phyloP scores from a whole-genome alignment of 1,140 invertebrate genomes.

The Sesamia nonagrioides region DNA sequence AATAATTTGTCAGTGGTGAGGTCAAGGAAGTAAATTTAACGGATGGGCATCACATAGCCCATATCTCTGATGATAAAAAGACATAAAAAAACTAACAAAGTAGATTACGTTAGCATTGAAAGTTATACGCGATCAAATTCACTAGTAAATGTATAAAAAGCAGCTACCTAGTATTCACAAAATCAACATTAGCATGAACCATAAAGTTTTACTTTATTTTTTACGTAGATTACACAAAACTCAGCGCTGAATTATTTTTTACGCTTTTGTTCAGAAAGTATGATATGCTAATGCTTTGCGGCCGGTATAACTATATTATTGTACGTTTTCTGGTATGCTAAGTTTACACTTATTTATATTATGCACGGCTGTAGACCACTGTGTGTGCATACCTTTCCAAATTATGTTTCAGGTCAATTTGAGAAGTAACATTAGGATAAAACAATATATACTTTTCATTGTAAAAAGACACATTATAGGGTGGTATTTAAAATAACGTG shows the following conservation, averaged over 20 bases:
- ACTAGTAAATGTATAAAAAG: not conserved
- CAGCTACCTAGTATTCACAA: not conserved
- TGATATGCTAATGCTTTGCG: not conserved
- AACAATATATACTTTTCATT: no score
- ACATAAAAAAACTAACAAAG: no score
- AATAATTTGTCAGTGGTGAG: no score
- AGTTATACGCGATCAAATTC: no score
- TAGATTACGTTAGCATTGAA: no score
- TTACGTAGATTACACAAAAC: not conserved
- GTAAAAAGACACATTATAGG: no score
- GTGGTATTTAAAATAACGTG: no score
- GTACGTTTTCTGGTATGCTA: not conserved
- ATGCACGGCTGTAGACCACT: not conserved
- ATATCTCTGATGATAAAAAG: no score
- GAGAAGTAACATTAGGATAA: no score
- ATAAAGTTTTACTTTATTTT: not conserved
- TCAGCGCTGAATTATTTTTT: not conserved
- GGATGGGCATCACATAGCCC: no score
- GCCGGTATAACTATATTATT: conserved; percentile 4
- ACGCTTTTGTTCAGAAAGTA: not conserved
- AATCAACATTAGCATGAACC: not conserved
- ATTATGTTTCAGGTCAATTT: no score
- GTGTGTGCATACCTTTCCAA: not conserved
- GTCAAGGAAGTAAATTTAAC: no score
- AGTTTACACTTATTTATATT: not conserved